A percentile compares a stretch with the other conserved stretches of the same genome.
Conservation (phyloP, 1,140 invertebrate species). For the Zeugodacus cucurbitae region DNA sequence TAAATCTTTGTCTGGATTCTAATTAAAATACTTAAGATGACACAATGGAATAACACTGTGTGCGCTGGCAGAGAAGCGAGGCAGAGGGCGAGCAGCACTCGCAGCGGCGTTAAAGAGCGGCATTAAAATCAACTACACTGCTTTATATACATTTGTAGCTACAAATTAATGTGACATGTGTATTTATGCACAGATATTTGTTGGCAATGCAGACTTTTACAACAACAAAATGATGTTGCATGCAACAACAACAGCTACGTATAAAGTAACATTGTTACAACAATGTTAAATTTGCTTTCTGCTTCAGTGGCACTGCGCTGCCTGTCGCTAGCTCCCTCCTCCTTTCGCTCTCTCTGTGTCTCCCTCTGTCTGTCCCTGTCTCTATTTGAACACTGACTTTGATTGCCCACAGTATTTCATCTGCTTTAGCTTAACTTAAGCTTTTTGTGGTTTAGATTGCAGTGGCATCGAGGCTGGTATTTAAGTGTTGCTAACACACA, state of each 20-base stretch:
- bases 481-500: background rate
- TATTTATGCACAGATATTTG: background rate
- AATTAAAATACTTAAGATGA: constrained; percentile 45
- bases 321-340: background rate
- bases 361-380: background rate
- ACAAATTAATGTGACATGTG: background rate
- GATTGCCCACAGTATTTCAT: background rate
- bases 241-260: background rate
- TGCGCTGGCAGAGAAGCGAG: background rate
- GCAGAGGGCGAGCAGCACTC: background rate
- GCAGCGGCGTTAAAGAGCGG: background rate
- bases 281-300: background rate
- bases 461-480: background rate
- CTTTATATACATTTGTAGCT: background rate
- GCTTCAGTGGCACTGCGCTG: background rate
- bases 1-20: constrained; percentile 46
- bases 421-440: constrained; percentile 22
- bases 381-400: background rate
- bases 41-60: background rate
- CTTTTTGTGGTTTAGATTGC: constrained; percentile 20
- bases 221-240: background rate
- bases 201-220: background rate
- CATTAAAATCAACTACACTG: background rate
- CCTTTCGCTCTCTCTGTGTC: background rate
- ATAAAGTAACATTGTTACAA: background rate